Base-by-base conservation (phyloP, 2,797 vertebrate genomes). In the Lemur catta region DNA sequence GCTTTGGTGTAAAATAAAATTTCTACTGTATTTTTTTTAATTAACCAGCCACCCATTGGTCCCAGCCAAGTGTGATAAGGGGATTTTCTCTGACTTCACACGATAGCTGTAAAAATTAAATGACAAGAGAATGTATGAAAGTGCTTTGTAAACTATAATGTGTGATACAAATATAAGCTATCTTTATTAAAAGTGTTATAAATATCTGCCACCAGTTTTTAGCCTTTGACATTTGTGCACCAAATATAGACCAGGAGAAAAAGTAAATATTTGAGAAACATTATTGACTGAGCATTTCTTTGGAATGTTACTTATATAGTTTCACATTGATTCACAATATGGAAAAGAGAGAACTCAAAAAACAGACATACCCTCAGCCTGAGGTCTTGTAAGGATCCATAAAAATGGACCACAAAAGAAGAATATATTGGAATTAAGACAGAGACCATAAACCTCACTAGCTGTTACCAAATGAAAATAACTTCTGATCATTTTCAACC, bases 1-100 rank as follows among this genome's bases (percentile, higher is more conserved):
- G 59, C 43, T 95, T 76, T 50, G 67, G 30, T 18, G 67, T 86
- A 90, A 96, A 92, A 91, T 87, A 79, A 91, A 93, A 89, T 84
- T 48, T 65, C n/a, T 92, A 67, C 35, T 67, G 18, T 48, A n/a
- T 85, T 89, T 88, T 96, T 90, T 71, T 28, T 30, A 96, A 35
- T 84, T 72, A 94, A 84, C 43, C 55, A 91, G 12, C 15, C 9
- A 84, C 52, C 43, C 14, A 57, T 6, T 93, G 24, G n/a, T 79
- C 10, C 41, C 38, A 95, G 33, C 38, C 33, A 90, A 57, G 33
- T 69, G 26, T 92, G 90, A 59, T 80, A n/a, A 41, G 14, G 46
- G 9, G 22, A 33, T 75, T 74, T 96, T 96, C 69, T 61, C 76
- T 15, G 52, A 93, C 17, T 57, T 91, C 79, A 78, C 28, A 55